A percentile compares a stretch with the other conserved stretches of the same genome.
These are phyloP conservation scores for Cydia pomonella DNA, from an alignment of 1,140 invertebrate genomes.

Conservation along the genomic window DNA sequence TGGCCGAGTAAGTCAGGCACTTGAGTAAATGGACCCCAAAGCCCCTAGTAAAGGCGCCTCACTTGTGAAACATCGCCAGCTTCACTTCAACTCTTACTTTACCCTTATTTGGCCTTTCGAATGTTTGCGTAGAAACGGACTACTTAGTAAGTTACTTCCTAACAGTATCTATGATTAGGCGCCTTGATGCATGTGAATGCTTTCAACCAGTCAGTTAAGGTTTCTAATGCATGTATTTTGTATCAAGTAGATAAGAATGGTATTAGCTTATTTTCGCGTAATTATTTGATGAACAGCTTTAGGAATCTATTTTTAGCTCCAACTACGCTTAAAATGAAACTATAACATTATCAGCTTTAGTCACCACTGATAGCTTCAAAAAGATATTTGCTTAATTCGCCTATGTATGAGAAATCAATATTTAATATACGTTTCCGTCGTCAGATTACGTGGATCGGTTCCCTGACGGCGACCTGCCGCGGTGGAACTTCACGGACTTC, in stretches of 20 bases:
- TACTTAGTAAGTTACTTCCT: constrained; percentile 25
- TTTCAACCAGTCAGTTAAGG: not conserved
- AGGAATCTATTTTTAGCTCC: not conserved
- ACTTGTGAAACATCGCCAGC: constrained; percentile 76
- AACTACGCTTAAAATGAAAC: not conserved
- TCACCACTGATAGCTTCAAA: not conserved
- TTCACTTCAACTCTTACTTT: constrained; percentile 57
- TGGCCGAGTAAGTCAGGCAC: constrained; percentile 69
- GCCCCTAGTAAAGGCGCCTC: constrained; percentile 73
- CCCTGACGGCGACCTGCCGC: constrained; percentile 88
- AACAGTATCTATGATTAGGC: constrained; percentile 20
- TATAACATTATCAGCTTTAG: not conserved
- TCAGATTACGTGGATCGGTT: constrained; percentile 91
- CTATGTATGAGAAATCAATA: not conserved
- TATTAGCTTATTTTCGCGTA: not conserved
- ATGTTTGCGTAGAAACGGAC: constrained; percentile 26
- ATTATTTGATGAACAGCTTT: not conserved
- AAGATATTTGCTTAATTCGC: not conserved
- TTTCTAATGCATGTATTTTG: not conserved
- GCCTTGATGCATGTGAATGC: constrained; percentile 13
- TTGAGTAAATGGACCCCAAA: constrained; percentile 49
- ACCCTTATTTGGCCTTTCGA: constrained; percentile 33
- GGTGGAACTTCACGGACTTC: constrained; percentile 99
- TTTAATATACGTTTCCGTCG: constrained; percentile 26
- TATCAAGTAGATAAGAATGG: not conserved